These are phyloP conservation scores for Papilio glaucus DNA, from an alignment of 1,140 invertebrate species.

Conservation along the genomic window DNA sequence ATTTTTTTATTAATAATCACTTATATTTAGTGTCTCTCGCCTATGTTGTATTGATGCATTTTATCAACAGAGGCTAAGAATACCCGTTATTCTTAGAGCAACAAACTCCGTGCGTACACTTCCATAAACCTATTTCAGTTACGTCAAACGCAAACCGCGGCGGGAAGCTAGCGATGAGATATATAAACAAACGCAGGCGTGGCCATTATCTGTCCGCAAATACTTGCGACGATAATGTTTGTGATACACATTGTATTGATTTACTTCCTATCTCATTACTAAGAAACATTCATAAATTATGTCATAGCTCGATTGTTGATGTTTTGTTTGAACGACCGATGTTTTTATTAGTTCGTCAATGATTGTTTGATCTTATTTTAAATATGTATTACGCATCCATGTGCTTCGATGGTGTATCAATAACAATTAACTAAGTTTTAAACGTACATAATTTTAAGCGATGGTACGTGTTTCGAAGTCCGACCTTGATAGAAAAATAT, in stretches of 20 bases:
- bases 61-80: conserved; percentile 36
- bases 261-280: conserved; percentile 48
- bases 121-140: conserved; percentile 30
- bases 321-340: conserved; percentile 18
- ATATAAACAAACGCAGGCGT: conserved; percentile 31
- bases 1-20: no score
- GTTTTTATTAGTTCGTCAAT: conserved; percentile 13
- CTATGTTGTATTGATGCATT: conserved; percentile 33
- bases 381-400: background rate
- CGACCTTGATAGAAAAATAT: background rate
- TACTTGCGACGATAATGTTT: conserved; percentile 35
- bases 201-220: conserved; percentile 37
- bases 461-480: background rate
- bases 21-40: no score
- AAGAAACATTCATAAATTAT: conserved; percentile 45
- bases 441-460: background rate
- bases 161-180: conserved; percentile 24
- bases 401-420: background rate
- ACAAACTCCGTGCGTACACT: background rate
- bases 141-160: conserved; percentile 20
- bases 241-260: conserved; percentile 51
- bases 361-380: conserved; percentile 23
- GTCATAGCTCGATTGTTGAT: conserved; percentile 32
- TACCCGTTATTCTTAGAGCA: background rate
- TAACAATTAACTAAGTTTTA: background rate